Base-by-base conservation (phyloP, 2,113 vertebrate species). In the Pipa parva region DNA sequence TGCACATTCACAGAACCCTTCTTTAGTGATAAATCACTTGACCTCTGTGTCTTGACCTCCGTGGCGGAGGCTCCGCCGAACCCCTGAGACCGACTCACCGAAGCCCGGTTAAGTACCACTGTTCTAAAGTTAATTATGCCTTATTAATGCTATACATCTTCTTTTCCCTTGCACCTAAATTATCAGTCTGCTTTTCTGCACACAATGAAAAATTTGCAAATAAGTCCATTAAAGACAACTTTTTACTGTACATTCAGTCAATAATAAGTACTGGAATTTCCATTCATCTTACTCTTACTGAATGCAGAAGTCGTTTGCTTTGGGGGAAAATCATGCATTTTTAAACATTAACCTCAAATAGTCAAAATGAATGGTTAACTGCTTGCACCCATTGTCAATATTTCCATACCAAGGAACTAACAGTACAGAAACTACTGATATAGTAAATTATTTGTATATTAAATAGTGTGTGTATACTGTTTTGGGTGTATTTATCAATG, bases 161-260 rank as follows among this genome's bases (percentile, higher is more conserved):
- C 17, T 42, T 15, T 42, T 6, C 1, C n/a, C n/a, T n/a, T 6
- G 17, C 39, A 18, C 15, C 15, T 17, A 42, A 42, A n/a, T 12
- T 4, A n/a, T 42, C 29, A 31, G 10, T 31, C 5, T 31, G 11
- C n/a, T 42, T 15, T 42, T 42, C 39, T 42, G 39, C 39, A 42
- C 39, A 42, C 39, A 42, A 42, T 42, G n/a, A n/a, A n/a, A 11
- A n/a, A 1, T 42, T 17, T 42, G 39, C 39, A 42, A 42, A 42
- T 42, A 42, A n/a, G 3, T 42, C 39, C 39, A 15, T 42, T 42
- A n/a, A 42, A 42, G 17, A 6, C 5, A 42, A 17, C 39, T 42
- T 42, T 42, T 42, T n/a, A 42, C 39, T 42, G 39, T 42, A 42
- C 39, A n/a, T 42, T n/a, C 39, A 42, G n/a, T 42, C 39, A 42